These are phyloP conservation scores for Xenopus borealis DNA, from an alignment of 2,113 vertebrate species.

Conservation along the genomic window DNA sequence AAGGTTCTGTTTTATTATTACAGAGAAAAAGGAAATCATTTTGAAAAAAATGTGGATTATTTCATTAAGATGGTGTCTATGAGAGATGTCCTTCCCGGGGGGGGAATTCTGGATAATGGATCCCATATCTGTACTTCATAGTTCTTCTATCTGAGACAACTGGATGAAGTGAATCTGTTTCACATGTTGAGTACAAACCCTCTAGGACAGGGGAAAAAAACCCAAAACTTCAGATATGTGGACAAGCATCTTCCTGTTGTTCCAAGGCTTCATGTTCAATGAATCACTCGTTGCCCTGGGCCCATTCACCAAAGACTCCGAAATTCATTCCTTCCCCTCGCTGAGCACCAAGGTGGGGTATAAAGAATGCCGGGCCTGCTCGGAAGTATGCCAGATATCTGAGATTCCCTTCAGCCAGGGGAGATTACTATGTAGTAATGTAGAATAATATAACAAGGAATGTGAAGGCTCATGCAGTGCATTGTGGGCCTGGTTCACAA, in stretches of 20 bases:
- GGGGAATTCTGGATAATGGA: no score
- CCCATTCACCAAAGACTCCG: slow-evolving; percentile 1
- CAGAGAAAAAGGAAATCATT: no score
- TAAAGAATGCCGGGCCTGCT: no score
- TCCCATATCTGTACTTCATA: no score
- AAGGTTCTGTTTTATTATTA: no score
- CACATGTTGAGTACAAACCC: not conserved
- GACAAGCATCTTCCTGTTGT: slow-evolving; percentile 29
- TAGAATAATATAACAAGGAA: not conserved
- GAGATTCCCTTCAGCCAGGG: no score
- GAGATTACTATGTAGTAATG: no score
- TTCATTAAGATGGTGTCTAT: no score
- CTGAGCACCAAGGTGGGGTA: not conserved
- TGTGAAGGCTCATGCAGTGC: not conserved
- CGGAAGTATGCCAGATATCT: no score
- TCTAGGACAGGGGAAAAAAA: not conserved
- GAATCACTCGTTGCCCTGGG: not conserved
- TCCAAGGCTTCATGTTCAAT: not conserved
- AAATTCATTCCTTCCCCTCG: not conserved
- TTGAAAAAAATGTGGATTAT: no score
- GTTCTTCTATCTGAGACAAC: no score
- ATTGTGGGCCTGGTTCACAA: not conserved
- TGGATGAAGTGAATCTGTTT: not conserved
- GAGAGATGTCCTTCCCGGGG: no score
- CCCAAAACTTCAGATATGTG: not conserved